Conservation (phyloP, 2,113 vertebrate genomes). For the Sterrhoptilus dennistouni region DNA sequence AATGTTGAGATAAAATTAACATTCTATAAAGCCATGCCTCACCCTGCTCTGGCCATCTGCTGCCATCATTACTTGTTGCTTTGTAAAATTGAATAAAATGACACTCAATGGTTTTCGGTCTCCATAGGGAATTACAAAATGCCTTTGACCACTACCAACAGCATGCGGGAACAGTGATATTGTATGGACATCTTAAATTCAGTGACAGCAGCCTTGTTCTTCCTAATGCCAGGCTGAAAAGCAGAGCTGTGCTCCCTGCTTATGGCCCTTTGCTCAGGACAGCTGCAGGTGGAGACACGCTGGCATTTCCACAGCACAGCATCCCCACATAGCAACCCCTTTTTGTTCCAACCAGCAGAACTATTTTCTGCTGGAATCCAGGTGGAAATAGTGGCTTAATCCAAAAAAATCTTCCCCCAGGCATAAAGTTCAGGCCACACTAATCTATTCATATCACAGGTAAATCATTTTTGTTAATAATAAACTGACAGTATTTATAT, state of each 20-base stretch:
- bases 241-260: not conserved
- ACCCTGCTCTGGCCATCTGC: not conserved
- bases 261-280: not conserved
- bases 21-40: not conserved
- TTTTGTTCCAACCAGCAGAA: not conserved
- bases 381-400: conserved; percentile 5
- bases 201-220: not conserved
- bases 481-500: not conserved
- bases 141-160: not conserved
- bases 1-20: conserved; percentile 20
- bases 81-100: not conserved
- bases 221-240: not conserved
- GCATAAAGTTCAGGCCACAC: not conserved
- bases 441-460: not conserved
- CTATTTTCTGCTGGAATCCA: not conserved
- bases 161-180: accelerated
- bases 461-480: conserved; percentile 26
- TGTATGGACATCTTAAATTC: not conserved
- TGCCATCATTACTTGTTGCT: not conserved
- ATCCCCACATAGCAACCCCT: not conserved
- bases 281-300: not conserved
- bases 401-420: conserved; percentile 3
- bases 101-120: not conserved
- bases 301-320: not conserved
- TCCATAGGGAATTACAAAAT: not conserved